phyloP scores from a whole-genome alignment of 2,113 vertebrate species.

The Sialia sialis region DNA sequence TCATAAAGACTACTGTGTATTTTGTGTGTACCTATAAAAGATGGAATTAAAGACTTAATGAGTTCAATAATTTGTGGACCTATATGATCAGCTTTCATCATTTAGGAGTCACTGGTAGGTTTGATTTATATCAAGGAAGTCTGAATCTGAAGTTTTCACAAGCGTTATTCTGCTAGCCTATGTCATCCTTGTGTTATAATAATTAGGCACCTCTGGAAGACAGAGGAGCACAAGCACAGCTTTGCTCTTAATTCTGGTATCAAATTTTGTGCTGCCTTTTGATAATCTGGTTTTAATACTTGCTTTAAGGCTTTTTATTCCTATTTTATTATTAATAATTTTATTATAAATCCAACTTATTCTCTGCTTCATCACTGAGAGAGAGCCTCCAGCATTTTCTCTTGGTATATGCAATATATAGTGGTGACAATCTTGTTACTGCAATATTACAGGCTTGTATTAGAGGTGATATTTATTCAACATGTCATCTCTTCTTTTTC shows the following conservation, averaged over 20 bases:
- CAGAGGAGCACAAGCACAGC: neutral
- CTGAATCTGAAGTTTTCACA: neutral
- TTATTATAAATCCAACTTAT: neutral
- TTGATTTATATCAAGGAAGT: neutral
- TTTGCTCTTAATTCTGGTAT: neutral
- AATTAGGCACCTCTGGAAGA: neutral
- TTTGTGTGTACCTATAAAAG: neutral
- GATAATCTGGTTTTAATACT: neutral
- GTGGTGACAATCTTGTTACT: neutral
- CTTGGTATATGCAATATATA: neutral
- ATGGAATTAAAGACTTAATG: neutral
- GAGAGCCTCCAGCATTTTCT: neutral
- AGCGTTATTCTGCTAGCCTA: neutral
- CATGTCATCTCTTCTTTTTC: neutral
- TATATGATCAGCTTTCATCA: neutral
- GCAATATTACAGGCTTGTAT: neutral
- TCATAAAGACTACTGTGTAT: neutral
- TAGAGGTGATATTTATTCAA: neutral
- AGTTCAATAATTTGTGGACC: neutral
- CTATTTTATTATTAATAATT: neutral
- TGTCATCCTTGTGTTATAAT: neutral
- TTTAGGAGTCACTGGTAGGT: neutral
- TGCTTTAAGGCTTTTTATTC: constrained; percentile 3
- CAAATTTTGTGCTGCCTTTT: neutral
- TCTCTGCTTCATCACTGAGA: neutral